Evolutionary conservation across 2,797 vertebrate species (phyloP).

Genomic region (Chaetodon trifasciatus): DNA sequence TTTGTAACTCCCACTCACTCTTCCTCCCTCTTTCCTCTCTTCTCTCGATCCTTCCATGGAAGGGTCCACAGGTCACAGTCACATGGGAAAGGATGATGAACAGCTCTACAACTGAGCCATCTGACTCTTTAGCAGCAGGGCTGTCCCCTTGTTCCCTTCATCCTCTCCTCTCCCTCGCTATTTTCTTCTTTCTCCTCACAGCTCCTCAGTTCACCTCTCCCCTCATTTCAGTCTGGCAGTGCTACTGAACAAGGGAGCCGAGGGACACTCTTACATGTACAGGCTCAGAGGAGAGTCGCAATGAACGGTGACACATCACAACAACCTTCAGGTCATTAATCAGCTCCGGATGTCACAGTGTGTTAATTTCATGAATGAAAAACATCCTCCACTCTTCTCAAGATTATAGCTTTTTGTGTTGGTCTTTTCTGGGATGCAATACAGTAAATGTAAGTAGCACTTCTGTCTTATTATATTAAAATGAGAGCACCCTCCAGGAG

Average conservation of each 20-base stretch:
- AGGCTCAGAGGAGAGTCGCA: constrained; percentile 51
- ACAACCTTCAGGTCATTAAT: constrained; percentile 87
- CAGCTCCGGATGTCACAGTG: constrained; percentile 57
- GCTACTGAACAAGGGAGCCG: constrained; percentile 38
- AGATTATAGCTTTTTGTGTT: constrained; percentile 1
- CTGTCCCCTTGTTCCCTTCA: constrained; percentile 70
- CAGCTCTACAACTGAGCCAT: constrained; percentile 82
- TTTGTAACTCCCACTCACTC: constrained; percentile 54
- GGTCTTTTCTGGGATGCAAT: constrained; percentile 15
- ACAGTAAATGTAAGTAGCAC: neutral
- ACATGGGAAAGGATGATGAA: constrained; percentile 81
- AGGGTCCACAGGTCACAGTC: constrained; percentile 71
- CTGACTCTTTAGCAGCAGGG: constrained; percentile 83
- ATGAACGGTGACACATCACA: constrained; percentile 69
- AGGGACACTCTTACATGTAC: constrained; percentile 49
- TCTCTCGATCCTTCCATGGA: constrained; percentile 49
- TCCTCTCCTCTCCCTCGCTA: constrained; percentile 36
- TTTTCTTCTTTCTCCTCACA: constrained; percentile 32
- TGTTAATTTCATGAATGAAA: constrained; percentile 54
- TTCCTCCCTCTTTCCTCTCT: constrained; percentile 29
- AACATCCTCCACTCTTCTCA: constrained; percentile 17
- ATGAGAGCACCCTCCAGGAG: constrained; percentile 10
- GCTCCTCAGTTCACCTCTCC: constrained; percentile 65
- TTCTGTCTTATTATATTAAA: constrained; percentile 25
- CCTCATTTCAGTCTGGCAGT: constrained; percentile 45